Evolutionary conservation across 2,888 invertebrate species (phyloP).

Genomic region (Endotricha flammealis): DNA sequence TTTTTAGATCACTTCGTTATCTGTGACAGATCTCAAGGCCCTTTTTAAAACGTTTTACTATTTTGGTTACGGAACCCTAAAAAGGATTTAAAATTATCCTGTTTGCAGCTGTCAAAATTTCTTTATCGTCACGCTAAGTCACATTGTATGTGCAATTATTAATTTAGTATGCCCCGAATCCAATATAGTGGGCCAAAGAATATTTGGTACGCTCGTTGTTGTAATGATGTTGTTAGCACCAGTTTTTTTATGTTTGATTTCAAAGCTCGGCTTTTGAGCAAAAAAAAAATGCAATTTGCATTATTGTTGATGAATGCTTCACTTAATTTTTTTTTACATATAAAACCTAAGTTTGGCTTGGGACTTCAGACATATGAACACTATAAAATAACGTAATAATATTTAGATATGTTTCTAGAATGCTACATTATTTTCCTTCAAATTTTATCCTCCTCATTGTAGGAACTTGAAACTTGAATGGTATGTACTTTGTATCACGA

Average conservation of each 20-base stretch:
- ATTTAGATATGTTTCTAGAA: too few species aligned
- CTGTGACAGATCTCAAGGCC: too few species aligned
- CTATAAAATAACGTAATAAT: too few species aligned
- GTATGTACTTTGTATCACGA: too few species aligned
- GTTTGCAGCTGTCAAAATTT: slow-evolving; percentile 39
- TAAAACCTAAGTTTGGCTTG: too few species aligned
- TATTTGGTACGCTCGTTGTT: slow-evolving; percentile 63
- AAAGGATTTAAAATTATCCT: slow-evolving; percentile 5
- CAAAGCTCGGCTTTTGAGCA: slow-evolving; percentile 46
- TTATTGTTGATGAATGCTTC: slow-evolving; percentile 32
- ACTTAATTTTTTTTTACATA: too few species aligned
- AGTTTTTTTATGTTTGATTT: slow-evolving; percentile 58
- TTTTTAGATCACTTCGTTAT: neutral
- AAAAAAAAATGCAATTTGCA: slow-evolving; percentile 35
- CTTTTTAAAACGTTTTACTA: too few species aligned
- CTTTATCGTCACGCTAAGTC: slow-evolving; percentile 30
- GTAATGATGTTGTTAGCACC: slow-evolving; percentile 65
- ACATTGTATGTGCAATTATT: slow-evolving; percentile 59
- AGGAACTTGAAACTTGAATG: too few species aligned
- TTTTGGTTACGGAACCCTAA: too few species aligned
- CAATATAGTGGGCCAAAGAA: slow-evolving; percentile 58
- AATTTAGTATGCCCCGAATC: slow-evolving; percentile 68
- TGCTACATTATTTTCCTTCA: too few species aligned
- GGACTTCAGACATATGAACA: too few species aligned
- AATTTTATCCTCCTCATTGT: too few species aligned